Evolutionary conservation across 2,113 vertebrate species (phyloP).

Genomic region (Lipotes vexillifer): DNA sequence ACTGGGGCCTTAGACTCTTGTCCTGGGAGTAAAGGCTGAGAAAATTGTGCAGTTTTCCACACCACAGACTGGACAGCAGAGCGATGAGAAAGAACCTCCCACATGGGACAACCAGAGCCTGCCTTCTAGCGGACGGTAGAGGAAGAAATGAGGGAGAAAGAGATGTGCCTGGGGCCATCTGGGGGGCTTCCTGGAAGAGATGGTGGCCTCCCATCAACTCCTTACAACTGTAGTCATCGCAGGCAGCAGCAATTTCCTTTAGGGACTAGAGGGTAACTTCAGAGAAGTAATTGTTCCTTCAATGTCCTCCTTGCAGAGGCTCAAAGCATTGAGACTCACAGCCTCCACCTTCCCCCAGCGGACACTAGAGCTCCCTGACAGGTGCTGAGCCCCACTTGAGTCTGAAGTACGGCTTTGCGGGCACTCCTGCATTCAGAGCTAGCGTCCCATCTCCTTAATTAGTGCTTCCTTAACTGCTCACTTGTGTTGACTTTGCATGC

Average conservation of each 20-base stretch:
- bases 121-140: neutral
- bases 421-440: neutral
- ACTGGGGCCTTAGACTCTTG: neutral
- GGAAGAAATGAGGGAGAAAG: neutral
- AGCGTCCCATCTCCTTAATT: neutral
- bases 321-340: neutral
- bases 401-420: neutral
- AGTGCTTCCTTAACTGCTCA: neutral
- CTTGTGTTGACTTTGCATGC: neutral
- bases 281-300: neutral
- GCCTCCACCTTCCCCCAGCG: neutral
- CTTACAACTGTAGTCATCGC: neutral
- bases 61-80: neutral
- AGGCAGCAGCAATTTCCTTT: neutral
- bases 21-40: neutral
- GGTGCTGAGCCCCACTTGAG: neutral
- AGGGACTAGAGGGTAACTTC: neutral
- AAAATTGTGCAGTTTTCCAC: neutral
- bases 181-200: constrained; percentile 17
- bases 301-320: neutral
- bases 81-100: neutral
- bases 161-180: neutral
- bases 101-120: neutral
- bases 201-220: neutral
- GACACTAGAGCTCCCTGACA: neutral